phyloP scores from a whole-genome alignment of 1,140 invertebrate genomes.

The Pollicipes pollicipes region DNA sequence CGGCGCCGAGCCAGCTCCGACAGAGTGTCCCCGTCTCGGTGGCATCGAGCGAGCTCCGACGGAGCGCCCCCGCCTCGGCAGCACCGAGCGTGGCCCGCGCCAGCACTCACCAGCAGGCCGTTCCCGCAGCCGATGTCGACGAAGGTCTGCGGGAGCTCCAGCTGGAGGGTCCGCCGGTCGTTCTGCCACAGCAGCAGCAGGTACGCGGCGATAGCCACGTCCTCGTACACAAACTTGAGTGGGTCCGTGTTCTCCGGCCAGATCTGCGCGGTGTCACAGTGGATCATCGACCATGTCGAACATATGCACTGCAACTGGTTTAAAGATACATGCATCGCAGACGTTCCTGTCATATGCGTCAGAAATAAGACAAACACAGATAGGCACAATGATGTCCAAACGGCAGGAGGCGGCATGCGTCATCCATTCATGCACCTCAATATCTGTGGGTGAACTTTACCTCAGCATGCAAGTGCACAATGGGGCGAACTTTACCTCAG shows the following conservation, averaged over 20 bases:
- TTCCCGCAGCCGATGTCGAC: slow-evolving; percentile 93
- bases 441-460: too few species aligned
- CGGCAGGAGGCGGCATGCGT: neutral
- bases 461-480: neutral
- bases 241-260: slow-evolving; percentile 89
- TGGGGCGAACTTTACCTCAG: neutral
- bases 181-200: slow-evolving; percentile 58
- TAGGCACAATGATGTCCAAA: neutral
- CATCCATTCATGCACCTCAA: neutral
- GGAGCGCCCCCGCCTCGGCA: too few species aligned
- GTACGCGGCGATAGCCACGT: slow-evolving; percentile 85
- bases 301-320: neutral
- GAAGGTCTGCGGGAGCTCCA: slow-evolving; percentile 43
- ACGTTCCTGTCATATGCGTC: neutral
- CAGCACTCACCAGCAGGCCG: slow-evolving; percentile 55
- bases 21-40: too few species aligned
- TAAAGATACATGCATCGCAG: neutral
- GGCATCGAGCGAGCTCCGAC: too few species aligned
- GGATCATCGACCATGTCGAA: slow-evolving; percentile 5
- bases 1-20: too few species aligned
- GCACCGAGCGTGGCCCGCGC: neutral
- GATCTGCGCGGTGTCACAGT: slow-evolving; percentile 16
- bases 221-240: slow-evolving; percentile 88
- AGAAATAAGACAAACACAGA: slow-evolving; percentile 2
- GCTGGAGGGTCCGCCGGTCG: slow-evolving; percentile 25